phyloP scores from a whole-genome alignment of 2,888 invertebrate genomes.

The Metalampra italica region DNA sequence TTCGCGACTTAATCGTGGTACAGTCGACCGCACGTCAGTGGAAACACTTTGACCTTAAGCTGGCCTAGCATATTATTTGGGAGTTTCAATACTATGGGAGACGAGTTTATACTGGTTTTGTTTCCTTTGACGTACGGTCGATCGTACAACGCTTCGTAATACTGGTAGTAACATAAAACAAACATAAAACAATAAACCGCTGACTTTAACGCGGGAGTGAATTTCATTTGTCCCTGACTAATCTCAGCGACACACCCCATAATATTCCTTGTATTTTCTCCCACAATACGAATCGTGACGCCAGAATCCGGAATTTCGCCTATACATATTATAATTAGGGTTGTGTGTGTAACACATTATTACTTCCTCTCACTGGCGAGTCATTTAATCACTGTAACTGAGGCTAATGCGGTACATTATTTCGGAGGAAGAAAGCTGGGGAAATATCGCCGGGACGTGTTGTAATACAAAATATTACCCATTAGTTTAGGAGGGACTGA shows the following conservation, averaged over 20 bases:
- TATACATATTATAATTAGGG: conserved; percentile 28
- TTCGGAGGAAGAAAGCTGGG: conserved; percentile 59
- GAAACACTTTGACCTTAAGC: no score
- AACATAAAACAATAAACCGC: no score
- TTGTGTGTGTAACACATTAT: conserved; percentile 49
- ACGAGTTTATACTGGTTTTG: no score
- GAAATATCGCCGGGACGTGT: conserved; percentile 60
- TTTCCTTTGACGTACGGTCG: no score
- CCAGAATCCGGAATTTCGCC: background rate
- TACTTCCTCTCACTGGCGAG: conserved; percentile 51
- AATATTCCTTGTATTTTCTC: background rate
- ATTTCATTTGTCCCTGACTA: no score
- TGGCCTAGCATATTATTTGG: no score
- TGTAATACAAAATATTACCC: conserved; percentile 53
- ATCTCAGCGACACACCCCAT: background rate
- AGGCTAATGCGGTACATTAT: conserved; percentile 70
- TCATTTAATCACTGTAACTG: conserved; percentile 75
- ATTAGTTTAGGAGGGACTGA: conserved; percentile 16
- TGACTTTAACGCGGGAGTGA: no score
- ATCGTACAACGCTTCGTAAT: no score
- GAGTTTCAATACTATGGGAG: no score
- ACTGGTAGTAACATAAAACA: no score
- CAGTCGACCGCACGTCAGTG: no score
- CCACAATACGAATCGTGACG: background rate
- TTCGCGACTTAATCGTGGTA: no score